These are phyloP conservation scores for Campopleginae sp. DNA, from an alignment of 2,888 invertebrate genomes.

Conservation along the genomic window DNA sequence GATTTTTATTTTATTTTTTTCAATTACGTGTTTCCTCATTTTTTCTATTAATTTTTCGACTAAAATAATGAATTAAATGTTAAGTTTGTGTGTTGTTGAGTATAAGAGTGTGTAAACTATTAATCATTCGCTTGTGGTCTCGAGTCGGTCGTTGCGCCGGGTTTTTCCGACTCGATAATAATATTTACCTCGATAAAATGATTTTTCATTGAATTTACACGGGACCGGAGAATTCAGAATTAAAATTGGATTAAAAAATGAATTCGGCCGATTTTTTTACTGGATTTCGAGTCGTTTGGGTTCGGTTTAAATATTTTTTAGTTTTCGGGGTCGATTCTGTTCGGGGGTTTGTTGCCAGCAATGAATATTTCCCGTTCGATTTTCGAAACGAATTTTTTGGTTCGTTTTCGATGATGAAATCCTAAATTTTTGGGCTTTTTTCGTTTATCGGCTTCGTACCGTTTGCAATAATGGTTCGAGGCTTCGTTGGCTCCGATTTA, in stretches of 20 bases:
- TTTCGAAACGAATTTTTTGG: not conserved
- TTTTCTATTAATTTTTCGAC: constrained; percentile 21
- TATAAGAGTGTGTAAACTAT: constrained; percentile 23
- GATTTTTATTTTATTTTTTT: constrained; percentile 66
- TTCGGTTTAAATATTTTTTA: not conserved
- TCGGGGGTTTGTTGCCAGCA: not conserved
- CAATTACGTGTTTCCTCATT: constrained; percentile 30
- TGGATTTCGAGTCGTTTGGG: not conserved
- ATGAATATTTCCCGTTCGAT: constrained; percentile 52
- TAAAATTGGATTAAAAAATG: not conserved
- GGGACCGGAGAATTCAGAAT: not conserved
- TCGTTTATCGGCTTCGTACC: not conserved
- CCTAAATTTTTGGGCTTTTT: not conserved
- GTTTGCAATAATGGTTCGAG: not conserved
- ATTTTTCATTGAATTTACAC: constrained; percentile 41
- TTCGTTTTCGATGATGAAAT: too few relatives aligned
- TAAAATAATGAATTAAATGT: constrained; percentile 6
- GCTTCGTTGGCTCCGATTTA: not conserved
- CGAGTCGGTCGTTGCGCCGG: constrained; percentile 19
- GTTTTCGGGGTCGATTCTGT: not conserved
- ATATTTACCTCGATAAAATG: too few relatives aligned
- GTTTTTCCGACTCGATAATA: not conserved
- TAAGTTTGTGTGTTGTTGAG: constrained; percentile 24
- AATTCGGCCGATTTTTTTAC: not conserved
- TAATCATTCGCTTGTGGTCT: constrained; percentile 7